Conservation (phyloP, 2,888 invertebrate genomes). For the Tuta absoluta region DNA sequence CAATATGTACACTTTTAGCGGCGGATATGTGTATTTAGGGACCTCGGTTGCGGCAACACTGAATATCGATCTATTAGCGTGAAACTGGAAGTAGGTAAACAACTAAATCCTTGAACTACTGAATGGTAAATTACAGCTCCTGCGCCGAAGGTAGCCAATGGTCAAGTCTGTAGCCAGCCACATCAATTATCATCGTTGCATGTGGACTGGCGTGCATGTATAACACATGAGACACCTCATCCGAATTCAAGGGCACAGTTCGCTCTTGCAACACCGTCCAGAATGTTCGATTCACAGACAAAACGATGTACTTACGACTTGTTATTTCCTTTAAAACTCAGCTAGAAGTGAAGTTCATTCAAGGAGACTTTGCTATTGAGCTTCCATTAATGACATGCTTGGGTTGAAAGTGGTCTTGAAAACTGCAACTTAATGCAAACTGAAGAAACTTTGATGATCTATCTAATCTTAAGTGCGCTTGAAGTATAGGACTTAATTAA, state of each 20-base stretch:
- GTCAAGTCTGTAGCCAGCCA: background rate
- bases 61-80: too few relatives aligned
- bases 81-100: background rate
- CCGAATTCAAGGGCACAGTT: constrained; percentile 70
- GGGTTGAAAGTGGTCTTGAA: constrained; percentile 20
- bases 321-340: constrained; percentile 3
- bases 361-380: constrained; percentile 10
- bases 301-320: constrained; percentile 27
- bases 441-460: constrained; percentile 8
- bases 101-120: background rate
- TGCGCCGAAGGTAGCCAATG: background rate
- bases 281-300: constrained; percentile 37
- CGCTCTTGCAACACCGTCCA: constrained; percentile 55
- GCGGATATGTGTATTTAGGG: too few relatives aligned
- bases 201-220: constrained; percentile 47
- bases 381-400: background rate
- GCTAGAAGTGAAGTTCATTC: constrained; percentile 4
- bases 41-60: too few relatives aligned
- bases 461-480: background rate
- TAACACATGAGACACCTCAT: constrained; percentile 63
- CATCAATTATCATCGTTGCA: constrained; percentile 21
- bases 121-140: background rate
- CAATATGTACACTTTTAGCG: too few relatives aligned
- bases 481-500: background rate
- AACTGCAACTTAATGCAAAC: constrained; percentile 8